These are phyloP conservation scores for Shargacucullia verbasci DNA, from an alignment of 2,888 invertebrate species.

Conservation along the genomic window DNA sequence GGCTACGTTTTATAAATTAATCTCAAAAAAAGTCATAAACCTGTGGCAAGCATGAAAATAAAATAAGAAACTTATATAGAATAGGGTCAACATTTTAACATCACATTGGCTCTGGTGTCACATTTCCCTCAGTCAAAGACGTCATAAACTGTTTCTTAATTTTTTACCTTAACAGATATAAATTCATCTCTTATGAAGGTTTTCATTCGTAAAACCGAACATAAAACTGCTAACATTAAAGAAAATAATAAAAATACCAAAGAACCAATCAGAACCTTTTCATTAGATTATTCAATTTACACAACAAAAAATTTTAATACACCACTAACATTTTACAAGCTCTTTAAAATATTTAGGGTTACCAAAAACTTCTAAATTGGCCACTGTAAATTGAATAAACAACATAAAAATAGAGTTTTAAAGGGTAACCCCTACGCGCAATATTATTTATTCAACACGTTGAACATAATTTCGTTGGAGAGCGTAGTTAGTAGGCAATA, in stretches of 20 bases:
- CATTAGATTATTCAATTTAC: constrained; percentile 38
- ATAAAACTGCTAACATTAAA: constrained; percentile 20
- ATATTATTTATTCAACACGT: constrained; percentile 45
- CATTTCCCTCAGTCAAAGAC: too few species aligned
- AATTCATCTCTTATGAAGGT: background rate
- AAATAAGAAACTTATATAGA: too few species aligned
- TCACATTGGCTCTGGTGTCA: too few species aligned
- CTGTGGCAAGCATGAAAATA: too few species aligned
- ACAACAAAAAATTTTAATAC: constrained; percentile 24
- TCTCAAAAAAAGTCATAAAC: too few species aligned
- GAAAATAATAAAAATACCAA: constrained; percentile 40
- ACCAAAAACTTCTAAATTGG: constrained; percentile 39
- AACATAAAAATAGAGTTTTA: constrained; percentile 39
- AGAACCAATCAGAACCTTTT: constrained; percentile 29
- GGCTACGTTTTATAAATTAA: too few species aligned
- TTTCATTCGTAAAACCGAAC: constrained; percentile 17
- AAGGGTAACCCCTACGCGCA: constrained; percentile 23
- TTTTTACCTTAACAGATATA: too few species aligned
- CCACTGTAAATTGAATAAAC: constrained; percentile 39
- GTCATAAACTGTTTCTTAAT: too few species aligned
- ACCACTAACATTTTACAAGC: constrained; percentile 11
- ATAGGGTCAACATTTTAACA: too few species aligned
- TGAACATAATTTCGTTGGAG: constrained; percentile 35
- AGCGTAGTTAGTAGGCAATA: constrained; percentile 47
- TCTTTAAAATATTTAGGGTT: constrained; percentile 16